Evolutionary conservation across 1,140 invertebrate species (phyloP), one percentile per base, ranked within the genome.

Genomic region (Heliconius congener): DNA sequence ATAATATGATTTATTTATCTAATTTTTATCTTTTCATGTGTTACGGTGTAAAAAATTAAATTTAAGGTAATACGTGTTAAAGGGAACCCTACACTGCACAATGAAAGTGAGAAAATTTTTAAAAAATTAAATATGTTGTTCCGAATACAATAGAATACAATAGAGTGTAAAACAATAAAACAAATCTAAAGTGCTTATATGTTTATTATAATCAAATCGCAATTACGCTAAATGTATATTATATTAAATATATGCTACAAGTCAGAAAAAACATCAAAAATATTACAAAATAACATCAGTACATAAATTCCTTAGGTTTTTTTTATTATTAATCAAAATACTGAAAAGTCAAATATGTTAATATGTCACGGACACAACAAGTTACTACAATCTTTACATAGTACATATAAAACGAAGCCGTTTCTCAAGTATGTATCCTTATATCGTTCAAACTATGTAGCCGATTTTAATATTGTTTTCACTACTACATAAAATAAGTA

Each of bases 171-270:
- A 57, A 11, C 8, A 57, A 57, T 19, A 57, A 57, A n/a, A 57
- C 55, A 57, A 57, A n/a, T 8, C 16, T 19, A 52, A 11, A 55
- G 55, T 57, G 52, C 39, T 73, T 52, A 77, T 37, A 50, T 75
- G 78, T 75, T 79, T 42, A 75, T 75, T 75, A 75, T n/a, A 75
- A 16, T 60, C 30, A 74, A 75, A 66, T 78, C 73, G 66, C 75
- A 42, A 73, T 52, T 74, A 55, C 46, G 34, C 23, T 74, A 74
- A 27, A 74, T 23, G 23, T 60, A 60, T 75, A 75, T 74, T 37
- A 74, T 55, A 74, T 74, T 27, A 30, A 34, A 55, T 19, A 9
- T 74, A 55, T 16, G 16, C n/a, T 50, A 74, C 3, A 9, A n/a
- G 55, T 57, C n/a, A 23, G 8, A 9, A 57, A 55, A 27, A 27